Percentiles rank a stretch among this genome's conserved stretches.
These are phyloP conservation scores for Drosophila nannoptera DNA, from an alignment of 1,140 invertebrate species.

Conservation along the genomic window DNA sequence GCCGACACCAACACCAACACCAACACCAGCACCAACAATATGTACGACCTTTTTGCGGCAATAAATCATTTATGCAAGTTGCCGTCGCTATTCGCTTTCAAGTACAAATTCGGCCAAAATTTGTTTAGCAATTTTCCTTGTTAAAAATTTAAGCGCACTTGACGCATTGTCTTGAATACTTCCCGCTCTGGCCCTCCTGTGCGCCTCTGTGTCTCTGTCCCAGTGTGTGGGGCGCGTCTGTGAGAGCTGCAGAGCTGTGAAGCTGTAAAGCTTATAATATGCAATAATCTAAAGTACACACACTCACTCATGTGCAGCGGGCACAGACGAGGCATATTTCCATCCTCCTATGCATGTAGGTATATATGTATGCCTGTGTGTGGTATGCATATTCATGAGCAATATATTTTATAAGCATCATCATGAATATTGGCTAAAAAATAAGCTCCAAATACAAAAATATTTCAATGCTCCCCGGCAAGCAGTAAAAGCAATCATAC, in stretches of 20 bases:
- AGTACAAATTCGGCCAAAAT: slow-evolving; percentile 68
- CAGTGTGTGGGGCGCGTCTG: no score
- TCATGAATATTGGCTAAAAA: slow-evolving; percentile 77
- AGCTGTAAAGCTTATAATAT: slow-evolving; percentile 68
- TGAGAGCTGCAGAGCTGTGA: slow-evolving; percentile 14
- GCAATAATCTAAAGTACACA: slow-evolving; percentile 64
- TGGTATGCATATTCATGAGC: slow-evolving; percentile 55
- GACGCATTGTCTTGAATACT: slow-evolving; percentile 23
- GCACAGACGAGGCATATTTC: no score
- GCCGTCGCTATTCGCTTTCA: slow-evolving; percentile 61
- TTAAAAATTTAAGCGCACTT: slow-evolving; percentile 65
- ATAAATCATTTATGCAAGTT: slow-evolving; percentile 77
- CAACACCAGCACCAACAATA: slow-evolving; percentile 19
- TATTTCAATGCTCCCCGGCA: slow-evolving; percentile 56
- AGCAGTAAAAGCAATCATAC: slow-evolving; percentile 67
- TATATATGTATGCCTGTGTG: slow-evolving; percentile 49
- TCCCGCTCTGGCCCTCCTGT: slow-evolving; percentile 42
- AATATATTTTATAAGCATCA: slow-evolving; percentile 76
- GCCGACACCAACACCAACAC: no score
- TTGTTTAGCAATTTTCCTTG: slow-evolving; percentile 74
- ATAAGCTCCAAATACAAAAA: slow-evolving; percentile 74
- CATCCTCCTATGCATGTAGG: slow-evolving; percentile 23
- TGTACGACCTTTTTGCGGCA: slow-evolving; percentile 57
- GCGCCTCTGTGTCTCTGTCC: slow-evolving; percentile 35
- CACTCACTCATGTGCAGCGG: neutral